These are phyloP conservation scores for Sclerurus mexicanus DNA, from an alignment of 2,113 vertebrate species.

Conservation along the genomic window DNA sequence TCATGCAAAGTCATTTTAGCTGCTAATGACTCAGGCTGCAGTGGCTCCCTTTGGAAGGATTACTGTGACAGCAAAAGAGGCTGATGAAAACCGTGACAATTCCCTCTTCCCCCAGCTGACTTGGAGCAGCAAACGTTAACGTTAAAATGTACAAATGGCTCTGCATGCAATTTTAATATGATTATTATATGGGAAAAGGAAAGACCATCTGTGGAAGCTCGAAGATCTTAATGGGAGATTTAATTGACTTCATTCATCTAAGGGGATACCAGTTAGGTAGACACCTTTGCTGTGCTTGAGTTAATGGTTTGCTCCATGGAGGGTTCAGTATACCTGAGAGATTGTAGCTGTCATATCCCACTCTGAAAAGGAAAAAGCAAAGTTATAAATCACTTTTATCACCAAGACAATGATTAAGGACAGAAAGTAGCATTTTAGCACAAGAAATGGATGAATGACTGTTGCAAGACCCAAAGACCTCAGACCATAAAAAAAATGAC, in stretches of 20 bases:
- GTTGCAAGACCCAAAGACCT: not conserved
- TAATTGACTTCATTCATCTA: slow-evolving; percentile 68
- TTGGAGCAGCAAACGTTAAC: not conserved
- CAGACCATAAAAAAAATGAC: slow-evolving; percentile 41
- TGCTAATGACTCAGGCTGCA: not conserved
- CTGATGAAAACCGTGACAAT: slow-evolving; percentile 33
- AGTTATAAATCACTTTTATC: slow-evolving; percentile 38
- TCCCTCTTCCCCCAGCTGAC: slow-evolving; percentile 2
- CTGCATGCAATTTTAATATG: slow-evolving; percentile 62
- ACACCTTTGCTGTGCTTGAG: not conserved
- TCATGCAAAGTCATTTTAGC: not conserved
- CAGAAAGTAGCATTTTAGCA: not conserved
- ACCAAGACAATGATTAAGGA: not conserved
- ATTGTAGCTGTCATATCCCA: not conserved
- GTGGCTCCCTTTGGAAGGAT: slow-evolving; percentile 47
- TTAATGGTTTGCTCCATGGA: slow-evolving; percentile 1
- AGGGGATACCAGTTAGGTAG: not conserved
- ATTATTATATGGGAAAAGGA: slow-evolving; percentile 54
- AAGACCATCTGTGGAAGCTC: slow-evolving; percentile 52
- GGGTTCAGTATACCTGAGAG: slow-evolving; percentile 27
- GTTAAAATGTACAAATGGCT: slow-evolving; percentile 58
- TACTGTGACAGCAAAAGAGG: slow-evolving; percentile 16
- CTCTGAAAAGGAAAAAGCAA: not conserved
- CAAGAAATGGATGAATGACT: not conserved
- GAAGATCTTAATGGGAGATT: slow-evolving; percentile 52